phyloP scores from a whole-genome alignment of 2,888 invertebrate genomes.

The Calameuta pallipes region DNA sequence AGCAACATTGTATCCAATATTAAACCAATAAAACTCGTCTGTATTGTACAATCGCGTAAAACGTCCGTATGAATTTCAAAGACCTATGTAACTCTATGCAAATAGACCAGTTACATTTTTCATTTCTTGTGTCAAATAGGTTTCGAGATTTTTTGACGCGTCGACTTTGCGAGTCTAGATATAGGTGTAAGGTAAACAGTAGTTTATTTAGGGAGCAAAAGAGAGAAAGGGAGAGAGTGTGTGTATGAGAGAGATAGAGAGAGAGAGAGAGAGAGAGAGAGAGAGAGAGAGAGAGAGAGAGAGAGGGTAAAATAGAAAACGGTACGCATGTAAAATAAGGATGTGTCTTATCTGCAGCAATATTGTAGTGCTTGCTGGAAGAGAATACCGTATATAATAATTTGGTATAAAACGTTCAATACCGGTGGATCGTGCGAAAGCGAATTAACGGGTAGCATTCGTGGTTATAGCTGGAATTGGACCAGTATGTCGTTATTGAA shows the following conservation, averaged over 20 bases:
- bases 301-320: background rate
- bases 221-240: background rate
- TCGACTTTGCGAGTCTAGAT: background rate
- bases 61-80: constrained; percentile 7
- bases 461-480: background rate
- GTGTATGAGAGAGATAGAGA: background rate
- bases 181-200: background rate
- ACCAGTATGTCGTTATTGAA: background rate
- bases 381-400: background rate
- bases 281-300: background rate
- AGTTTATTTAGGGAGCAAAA: background rate
- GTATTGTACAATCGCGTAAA: constrained; percentile 8
- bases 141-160: background rate
- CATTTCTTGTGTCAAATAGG: background rate
- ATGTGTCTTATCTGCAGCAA: background rate
- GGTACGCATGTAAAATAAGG: background rate
- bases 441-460: background rate
- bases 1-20: constrained; percentile 35
- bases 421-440: background rate
- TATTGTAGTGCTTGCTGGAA: background rate
- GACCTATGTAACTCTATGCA: background rate
- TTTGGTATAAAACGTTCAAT: background rate
- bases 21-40: constrained; percentile 29
- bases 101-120: background rate
- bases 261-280: constrained; percentile 1